Base-by-base conservation (phyloP, 2,797 vertebrate species). In the Zalophus californianus region DNA sequence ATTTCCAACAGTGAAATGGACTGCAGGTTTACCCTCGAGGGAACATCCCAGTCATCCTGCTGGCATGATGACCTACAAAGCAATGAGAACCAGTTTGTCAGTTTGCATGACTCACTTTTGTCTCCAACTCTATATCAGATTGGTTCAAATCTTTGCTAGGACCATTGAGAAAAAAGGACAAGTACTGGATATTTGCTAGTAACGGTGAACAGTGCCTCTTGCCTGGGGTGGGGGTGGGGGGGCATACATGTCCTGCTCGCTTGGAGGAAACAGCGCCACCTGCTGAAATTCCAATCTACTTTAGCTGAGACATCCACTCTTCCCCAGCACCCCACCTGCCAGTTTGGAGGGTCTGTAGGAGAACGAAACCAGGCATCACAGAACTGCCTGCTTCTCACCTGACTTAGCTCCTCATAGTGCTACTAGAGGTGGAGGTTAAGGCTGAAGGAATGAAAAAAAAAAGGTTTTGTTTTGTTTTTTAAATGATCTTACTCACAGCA, bases 401-500 rank as follows among this genome's bases (percentile, higher is more conserved):
- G 10, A 5, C 35, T 70, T 64, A 88, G 0, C 48, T 89, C 44
- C 44, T 66, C 50, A 41, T 1, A 58, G 72, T 15, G 44, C 58
- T 48, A 20, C 60, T 83, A 29, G 54, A 64, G 11, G 60, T 90
- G 44, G 85, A 62, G 27, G 35, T 58, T 64, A 32, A 70, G 41
- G 80, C 41, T 2, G 25, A 96, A 94, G 41, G 18, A 27, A 41
- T 23, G 29, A 32, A 41, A 44, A 16, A 44, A 72, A 44, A 62
- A 52, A 88, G 23, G 32, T 50, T 27, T 38, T 91, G 29, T 35
- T 9, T 52, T 56, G 38, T 90, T 48, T 77, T 75, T 58, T 14
- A 10, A 56, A 32, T 90, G 54, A 96, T 96, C 89, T 96, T 91
- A 95, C 97, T 98, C 96, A 96, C 90, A 97, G 96, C 90, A 98